These are phyloP conservation scores for Rousettus leschenaultii DNA, from an alignment of 2,113 vertebrate genomes.

Conservation along the genomic window DNA sequence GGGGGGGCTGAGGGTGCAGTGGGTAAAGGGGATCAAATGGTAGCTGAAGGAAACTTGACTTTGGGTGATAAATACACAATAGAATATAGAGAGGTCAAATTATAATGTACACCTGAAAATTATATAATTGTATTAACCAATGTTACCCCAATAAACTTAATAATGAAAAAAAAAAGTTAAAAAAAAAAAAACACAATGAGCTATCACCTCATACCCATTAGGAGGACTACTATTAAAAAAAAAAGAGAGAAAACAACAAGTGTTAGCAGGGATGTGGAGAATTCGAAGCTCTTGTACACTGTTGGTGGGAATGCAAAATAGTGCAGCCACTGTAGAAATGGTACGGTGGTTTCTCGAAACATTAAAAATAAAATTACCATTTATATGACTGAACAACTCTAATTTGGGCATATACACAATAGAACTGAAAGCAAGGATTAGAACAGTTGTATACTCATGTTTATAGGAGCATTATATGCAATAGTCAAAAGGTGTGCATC, in stretches of 20 bases:
- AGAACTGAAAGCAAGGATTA: neutral
- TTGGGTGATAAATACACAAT: too few relatives aligned
- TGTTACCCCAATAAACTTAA: too few relatives aligned
- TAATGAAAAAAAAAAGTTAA: too few relatives aligned
- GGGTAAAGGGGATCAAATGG: too few relatives aligned
- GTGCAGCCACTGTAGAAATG: neutral
- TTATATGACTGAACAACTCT: neutral
- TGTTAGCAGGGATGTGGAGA: neutral
- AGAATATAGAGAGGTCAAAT: too few relatives aligned
- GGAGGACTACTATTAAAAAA: neutral
- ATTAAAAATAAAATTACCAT: neutral
- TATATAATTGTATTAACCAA: too few relatives aligned
- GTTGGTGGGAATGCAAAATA: neutral
- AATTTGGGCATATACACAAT: neutral
- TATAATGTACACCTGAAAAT: too few relatives aligned
- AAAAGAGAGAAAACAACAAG: neutral
- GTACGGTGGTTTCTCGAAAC: neutral
- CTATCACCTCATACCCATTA: neutral
- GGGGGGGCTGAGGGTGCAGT: too few relatives aligned
- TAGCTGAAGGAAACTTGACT: too few relatives aligned
- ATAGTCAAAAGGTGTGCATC: neutral
- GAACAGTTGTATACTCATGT: neutral
- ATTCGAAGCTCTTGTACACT: neutral
- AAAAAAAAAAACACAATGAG: neutral
- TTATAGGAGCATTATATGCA: neutral